phyloP scores from a whole-genome alignment of 2,888 invertebrate species.

The Drosophila ustulata region DNA sequence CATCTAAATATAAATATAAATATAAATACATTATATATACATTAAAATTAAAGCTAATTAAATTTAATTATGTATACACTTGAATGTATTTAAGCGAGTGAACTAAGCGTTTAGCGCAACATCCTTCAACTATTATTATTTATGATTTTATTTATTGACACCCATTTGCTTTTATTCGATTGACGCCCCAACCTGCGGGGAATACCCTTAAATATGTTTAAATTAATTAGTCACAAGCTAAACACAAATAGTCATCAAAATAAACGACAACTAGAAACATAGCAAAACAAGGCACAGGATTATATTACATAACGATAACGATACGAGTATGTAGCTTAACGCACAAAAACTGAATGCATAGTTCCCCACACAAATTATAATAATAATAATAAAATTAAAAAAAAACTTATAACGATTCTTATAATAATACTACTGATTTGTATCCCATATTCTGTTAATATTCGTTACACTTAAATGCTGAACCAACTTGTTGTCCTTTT shows the following conservation, averaged over 20 bases:
- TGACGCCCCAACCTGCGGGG: background rate
- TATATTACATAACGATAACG: slow-evolving; percentile 29
- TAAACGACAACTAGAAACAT: slow-evolving; percentile 39
- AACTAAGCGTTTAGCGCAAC: slow-evolving; percentile 27
- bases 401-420: background rate
- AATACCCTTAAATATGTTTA: slow-evolving; percentile 15
- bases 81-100: slow-evolving; percentile 31
- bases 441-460: slow-evolving; percentile 26
- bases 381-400: slow-evolving; percentile 6
- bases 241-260: slow-evolving; percentile 45
- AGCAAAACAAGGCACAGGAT: slow-evolving; percentile 53
- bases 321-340: slow-evolving; percentile 44
- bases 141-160: slow-evolving; percentile 47
- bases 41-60: slow-evolving; percentile 7
- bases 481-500: slow-evolving; percentile 41
- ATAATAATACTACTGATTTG: background rate
- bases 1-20: slow-evolving; percentile 32
- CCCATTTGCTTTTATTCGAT: slow-evolving; percentile 15
- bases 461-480: slow-evolving; percentile 13
- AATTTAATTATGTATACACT: slow-evolving; percentile 41
- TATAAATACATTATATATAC: slow-evolving; percentile 19
- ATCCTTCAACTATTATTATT: slow-evolving; percentile 42
- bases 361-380: slow-evolving; percentile 20
- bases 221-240: slow-evolving; percentile 49
- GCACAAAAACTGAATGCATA: slow-evolving; percentile 41